These are phyloP conservation scores for Thecocarcelia acutangulata DNA, from an alignment of 2,888 invertebrate genomes.

Conservation along the genomic window DNA sequence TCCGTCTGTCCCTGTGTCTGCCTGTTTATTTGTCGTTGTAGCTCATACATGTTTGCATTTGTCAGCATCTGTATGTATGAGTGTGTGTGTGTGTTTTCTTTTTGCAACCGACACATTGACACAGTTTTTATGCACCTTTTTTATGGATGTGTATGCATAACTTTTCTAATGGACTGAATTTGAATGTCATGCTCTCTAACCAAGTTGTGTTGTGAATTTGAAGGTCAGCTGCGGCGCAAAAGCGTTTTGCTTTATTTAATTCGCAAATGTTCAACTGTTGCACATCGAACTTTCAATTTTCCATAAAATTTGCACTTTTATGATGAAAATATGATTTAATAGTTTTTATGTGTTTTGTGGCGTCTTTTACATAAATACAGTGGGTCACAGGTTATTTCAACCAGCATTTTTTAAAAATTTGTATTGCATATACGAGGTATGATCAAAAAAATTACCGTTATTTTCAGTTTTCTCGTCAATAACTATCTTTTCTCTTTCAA, in stretches of 20 bases:
- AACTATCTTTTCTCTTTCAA: no score
- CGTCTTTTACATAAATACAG: no score
- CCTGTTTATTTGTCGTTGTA: constrained; percentile 2
- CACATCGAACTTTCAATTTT: background rate
- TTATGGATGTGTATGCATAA: constrained; percentile 46
- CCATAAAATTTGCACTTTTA: background rate
- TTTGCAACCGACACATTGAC: constrained; percentile 64
- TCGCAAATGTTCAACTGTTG: constrained; percentile 8
- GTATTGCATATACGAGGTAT: no score
- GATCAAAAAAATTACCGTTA: no score
- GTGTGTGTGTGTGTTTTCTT: constrained; percentile 23
- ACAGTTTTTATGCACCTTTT: constrained; percentile 54
- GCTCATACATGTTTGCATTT: constrained; percentile 22
- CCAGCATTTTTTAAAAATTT: no score
- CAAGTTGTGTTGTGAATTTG: constrained; percentile 21
- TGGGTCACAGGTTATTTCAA: no score
- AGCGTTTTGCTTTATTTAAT: background rate
- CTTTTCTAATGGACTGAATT: constrained; percentile 59
- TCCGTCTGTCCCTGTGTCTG: constrained; percentile 32
- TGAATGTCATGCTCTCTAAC: constrained; percentile 56
- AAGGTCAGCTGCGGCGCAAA: constrained; percentile 41
- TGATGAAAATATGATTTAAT: constrained; percentile 39
- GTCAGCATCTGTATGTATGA: no score
- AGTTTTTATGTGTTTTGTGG: background rate
- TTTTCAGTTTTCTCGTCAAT: no score